Base-by-base conservation (phyloP, 1,140 invertebrate genomes). In the Tetragonula clypearis region DNA sequence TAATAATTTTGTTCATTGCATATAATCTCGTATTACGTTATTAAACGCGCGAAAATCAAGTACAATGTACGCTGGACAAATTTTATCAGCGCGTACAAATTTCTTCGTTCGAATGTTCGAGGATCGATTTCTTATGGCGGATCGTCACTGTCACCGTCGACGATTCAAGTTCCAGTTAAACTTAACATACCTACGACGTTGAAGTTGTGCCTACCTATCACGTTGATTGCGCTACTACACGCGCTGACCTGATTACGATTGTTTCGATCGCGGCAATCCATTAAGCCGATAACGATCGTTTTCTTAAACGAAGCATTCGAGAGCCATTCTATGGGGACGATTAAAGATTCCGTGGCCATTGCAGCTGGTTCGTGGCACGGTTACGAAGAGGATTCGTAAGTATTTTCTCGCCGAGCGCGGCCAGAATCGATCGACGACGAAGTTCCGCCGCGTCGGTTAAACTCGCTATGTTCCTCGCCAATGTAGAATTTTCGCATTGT, bases 401-500 rank as follows among this genome's bases (percentile, higher is more conserved):
- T 17, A 19, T 69, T 49, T 58, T 73, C 55, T n/a, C 12, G 19
- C 2, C 14, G 19, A 30, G 14, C 4, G 3, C 3, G 11, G 30
- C 23, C 12, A 41, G 12, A 6, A 78, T 87, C 86, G 79, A 87
- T 86, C 26, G 73, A 19, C 41, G 5, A 23, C 11, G 12, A 75
- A 71, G 56, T 76, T 56, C 14, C 26, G 14, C 23, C 23, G 49
- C 58, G 15, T 55, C 15, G 53, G 35, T 84, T 79, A 78, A 79
- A 2, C 23, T 80, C 21, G 68, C 30, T 23, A 69, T 19, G n/a
- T 49, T 75, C 41, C 58, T 56, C 11, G 41, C 23, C 49, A 69
- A 76, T 19, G 26, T 76, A 49, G 41, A 83, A 88, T 62, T 86
- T 86, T 26, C n/a, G 30, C 41, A 88, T 87, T 88, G 68, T 87